phyloP scores from a whole-genome alignment of 2,113 vertebrate species.

The Toxotes chatareus region DNA sequence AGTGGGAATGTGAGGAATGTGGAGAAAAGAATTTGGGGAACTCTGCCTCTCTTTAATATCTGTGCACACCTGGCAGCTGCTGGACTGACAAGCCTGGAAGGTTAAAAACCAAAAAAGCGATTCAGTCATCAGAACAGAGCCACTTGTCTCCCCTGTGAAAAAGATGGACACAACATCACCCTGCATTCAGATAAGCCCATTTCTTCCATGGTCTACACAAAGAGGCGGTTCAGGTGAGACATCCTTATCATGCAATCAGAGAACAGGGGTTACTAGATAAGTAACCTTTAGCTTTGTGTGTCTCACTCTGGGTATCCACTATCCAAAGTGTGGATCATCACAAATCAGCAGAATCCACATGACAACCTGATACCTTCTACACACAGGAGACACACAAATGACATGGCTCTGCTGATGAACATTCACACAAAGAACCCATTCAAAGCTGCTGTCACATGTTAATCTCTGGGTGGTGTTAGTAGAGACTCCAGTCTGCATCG shows the following conservation, averaged over 20 bases:
- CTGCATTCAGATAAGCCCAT: not conserved
- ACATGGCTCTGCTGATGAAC: not conserved
- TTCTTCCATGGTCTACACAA: not conserved
- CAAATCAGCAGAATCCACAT: not conserved
- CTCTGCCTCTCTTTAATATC: conserved; percentile 19
- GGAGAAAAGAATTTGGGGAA: conserved; percentile 5
- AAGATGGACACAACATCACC: not conserved
- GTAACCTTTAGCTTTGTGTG: not conserved
- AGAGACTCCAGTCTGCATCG: not conserved
- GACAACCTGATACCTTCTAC: not conserved
- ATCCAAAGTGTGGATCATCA: not conserved
- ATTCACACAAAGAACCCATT: not conserved
- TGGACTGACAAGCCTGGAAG: not conserved
- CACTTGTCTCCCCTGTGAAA: not conserved
- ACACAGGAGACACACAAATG: no score
- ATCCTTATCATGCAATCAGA: not conserved
- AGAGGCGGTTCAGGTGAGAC: not conserved
- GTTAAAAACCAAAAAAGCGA: not conserved
- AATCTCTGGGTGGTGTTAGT: not conserved
- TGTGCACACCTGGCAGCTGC: conserved; percentile 41
- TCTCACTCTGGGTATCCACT: not conserved
- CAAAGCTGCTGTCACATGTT: not conserved
- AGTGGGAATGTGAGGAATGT: conserved; percentile 27
- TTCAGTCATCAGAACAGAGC: not conserved
- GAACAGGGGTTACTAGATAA: not conserved